Base-by-base conservation (phyloP, 2,113 vertebrate genomes). In the Glaucomys volans region DNA sequence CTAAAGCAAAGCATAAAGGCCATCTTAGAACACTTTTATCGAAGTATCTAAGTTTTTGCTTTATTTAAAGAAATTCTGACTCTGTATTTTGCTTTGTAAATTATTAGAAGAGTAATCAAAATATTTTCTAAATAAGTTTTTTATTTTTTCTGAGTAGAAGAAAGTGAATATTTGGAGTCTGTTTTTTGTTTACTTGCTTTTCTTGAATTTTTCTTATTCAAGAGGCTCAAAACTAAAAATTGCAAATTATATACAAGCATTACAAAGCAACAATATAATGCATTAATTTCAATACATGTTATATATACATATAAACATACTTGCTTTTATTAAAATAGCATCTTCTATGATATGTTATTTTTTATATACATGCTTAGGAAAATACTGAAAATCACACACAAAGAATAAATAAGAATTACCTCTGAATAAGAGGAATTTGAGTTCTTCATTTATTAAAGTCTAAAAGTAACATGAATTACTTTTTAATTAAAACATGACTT, bases 391-490 rank as follows among this genome's bases (percentile, higher is more conserved):
- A 77, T 9, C 32, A 93, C 67, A 77, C 5, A 82, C 20, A 42
- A 69, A 91, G 88, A 37, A 9, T 47, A 72, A 81, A 72, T 3
- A 86, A 47, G 74, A 92, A 18, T 82, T 69, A 84, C 37, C 14
- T 71, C 16, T 81, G 14, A 24, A 32, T 69, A 93, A 80, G 37
- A 83, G 30, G 26, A 17, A 54, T 42, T 81, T 84, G 40, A 26
- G 28, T 79, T 62, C 35, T 80, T 72, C 4, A 66, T 18, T 76
- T 50, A 42, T 50, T 47, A 66, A 9, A 12, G 32, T 90, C 22
- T 85, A 75, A 90, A 96, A 74, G 42, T 72, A 83, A n/a, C 9
- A 74, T 69, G 6, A 77, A 74, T 96, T 95, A 40, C 59, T 89
- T 93, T 90, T 75, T 13, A 89, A 74, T 16, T 83, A 57, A 89